Evolutionary conservation across 1,140 invertebrate species (phyloP), one percentile per base, ranked within the genome.

Genomic region (Cataglyphis hispanica): DNA sequence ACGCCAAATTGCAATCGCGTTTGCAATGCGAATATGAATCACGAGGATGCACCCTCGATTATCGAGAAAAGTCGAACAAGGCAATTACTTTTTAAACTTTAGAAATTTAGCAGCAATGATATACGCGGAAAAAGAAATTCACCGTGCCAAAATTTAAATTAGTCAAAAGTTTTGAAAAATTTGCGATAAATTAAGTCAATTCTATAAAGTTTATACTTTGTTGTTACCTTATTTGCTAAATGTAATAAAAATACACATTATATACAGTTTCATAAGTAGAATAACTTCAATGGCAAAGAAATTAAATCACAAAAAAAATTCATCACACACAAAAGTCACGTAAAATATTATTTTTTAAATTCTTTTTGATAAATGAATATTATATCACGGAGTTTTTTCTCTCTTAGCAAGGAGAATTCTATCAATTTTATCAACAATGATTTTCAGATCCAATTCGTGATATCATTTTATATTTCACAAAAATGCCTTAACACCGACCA

Each of bases 1-100:
- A 84, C 56, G 13, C 43, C 56, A n/a, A 64, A 83, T 46, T 64
- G 11, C 31, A 56, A 40, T 58, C 34, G 56, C 11, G 19, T 34
- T n/a, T 22, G 13, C 27, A 34, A 19, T 43, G 61, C 40, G 10
- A 40, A 66, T 37, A 37, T 13, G 7, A 67, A 67, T 25, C 2
- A 22, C 19, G n/a, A 13, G 43, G 56, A 56, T 67, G 6, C 27
- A 37, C 19, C 13, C 16, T 77, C 3, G 7, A 27, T 50, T 37
- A 34, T 53, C 31, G 37, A 37, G 56, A 50, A 53, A 53, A 10
- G 25, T 22, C 2, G 8, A 11, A 25, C 34, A 43, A 43, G 10
- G 16, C 2, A 37, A 74, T 0, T 13, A n/a, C 3, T n/a, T n/a
- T n/a, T n/a, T n/a, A n/a, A n/a, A n/a, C n/a, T n/a, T 13, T 25